Conservation (phyloP, 2,888 invertebrate genomes). For the Lysandra coridon region DNA sequence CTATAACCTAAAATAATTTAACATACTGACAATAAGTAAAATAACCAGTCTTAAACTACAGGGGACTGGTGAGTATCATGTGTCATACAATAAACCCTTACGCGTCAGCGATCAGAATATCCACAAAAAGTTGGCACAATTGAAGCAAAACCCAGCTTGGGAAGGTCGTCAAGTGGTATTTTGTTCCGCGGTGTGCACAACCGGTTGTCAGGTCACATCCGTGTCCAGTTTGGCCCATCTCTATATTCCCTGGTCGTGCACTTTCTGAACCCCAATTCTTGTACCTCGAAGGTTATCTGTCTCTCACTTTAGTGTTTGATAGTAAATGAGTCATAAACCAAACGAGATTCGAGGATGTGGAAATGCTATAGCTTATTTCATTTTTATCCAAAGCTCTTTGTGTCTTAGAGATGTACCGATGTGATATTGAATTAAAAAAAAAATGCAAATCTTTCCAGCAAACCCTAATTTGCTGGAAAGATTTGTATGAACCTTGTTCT, state of each 20-base stretch:
- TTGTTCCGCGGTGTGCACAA: constrained; percentile 61
- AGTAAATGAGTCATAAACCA: too few species aligned
- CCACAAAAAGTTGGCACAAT: constrained; percentile 1
- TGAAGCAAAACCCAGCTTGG: constrained; percentile 36
- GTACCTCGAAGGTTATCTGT: too few species aligned
- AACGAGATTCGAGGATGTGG: too few species aligned
- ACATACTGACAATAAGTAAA: not conserved
- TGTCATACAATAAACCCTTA: not conserved
- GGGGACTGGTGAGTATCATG: not conserved
- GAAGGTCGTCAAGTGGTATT: constrained; percentile 77
- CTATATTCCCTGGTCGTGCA: not conserved
- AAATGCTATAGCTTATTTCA: too few species aligned
- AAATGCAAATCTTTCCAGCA: too few species aligned
- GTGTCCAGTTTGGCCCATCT: constrained; percentile 9
- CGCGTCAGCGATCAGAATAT: not conserved
- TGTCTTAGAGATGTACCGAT: too few species aligned
- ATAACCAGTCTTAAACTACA: not conserved
- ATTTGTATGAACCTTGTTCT: too few species aligned
- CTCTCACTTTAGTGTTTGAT: too few species aligned
- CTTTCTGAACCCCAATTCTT: not conserved
- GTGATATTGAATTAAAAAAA: too few species aligned
- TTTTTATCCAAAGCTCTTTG: too few species aligned
- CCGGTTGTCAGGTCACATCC: constrained; percentile 48
- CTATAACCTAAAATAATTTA: not conserved
- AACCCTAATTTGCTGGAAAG: too few species aligned